These are phyloP conservation scores for Pterois miles DNA, from an alignment of 2,797 vertebrate species.

Conservation along the genomic window DNA sequence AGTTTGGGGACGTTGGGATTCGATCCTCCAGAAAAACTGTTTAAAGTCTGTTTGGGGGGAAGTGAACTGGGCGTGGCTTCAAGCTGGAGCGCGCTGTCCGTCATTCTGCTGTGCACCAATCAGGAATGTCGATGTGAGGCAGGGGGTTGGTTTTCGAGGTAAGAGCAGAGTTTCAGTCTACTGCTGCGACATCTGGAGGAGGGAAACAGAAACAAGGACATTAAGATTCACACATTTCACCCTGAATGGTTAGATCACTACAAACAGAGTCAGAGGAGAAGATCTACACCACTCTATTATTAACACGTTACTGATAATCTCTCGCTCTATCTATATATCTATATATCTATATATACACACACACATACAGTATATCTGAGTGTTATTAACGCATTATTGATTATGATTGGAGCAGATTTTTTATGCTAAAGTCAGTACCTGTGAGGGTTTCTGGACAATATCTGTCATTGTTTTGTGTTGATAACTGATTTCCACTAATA, in stretches of 20 bases:
- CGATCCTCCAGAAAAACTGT: conserved; percentile 75
- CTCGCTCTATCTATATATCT: too few species aligned
- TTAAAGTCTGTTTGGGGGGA: conserved; percentile 68
- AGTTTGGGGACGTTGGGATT: conserved; percentile 37
- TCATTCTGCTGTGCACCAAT: conserved; percentile 82
- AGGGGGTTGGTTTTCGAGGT: conserved; percentile 65
- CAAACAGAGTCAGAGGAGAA: too few species aligned
- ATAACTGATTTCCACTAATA: too few species aligned
- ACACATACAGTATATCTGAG: too few species aligned
- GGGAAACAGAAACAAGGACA: not conserved
- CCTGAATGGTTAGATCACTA: not conserved
- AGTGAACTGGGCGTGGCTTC: conserved; percentile 75
- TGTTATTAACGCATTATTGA: too few species aligned
- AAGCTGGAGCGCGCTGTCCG: conserved; percentile 72
- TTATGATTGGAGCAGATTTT: too few species aligned
- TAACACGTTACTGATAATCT: too few species aligned
- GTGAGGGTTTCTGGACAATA: too few species aligned
- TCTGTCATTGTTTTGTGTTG: too few species aligned
- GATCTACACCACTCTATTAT: too few species aligned
- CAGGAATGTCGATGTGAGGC: conserved; percentile 85
- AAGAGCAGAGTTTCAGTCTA: conserved; percentile 70
- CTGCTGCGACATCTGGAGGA: conserved; percentile 81
- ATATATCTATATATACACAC: too few species aligned
- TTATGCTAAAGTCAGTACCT: too few species aligned
- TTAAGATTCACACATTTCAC: not conserved